Conservation (phyloP, 2,888 invertebrate species). For the Melangyna quadrimaculata region DNA sequence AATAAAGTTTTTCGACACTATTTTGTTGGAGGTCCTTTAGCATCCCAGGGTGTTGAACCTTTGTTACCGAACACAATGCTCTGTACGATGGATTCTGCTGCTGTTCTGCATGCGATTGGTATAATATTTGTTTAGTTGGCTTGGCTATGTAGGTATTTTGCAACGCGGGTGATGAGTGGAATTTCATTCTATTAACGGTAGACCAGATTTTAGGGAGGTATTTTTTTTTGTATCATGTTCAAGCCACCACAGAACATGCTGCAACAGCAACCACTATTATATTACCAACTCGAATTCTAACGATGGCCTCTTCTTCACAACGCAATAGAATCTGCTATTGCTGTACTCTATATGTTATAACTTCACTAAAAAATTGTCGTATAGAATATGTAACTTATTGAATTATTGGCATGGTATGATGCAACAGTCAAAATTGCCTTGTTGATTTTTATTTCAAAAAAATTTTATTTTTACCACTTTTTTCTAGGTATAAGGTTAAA, state of each 20-base stretch:
- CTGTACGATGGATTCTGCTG: neutral
- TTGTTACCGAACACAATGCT: neutral
- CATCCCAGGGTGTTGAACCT: neutral
- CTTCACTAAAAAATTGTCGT: neutral
- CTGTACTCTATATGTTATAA: neutral
- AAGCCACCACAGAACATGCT: neutral
- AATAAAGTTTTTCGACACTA: neutral
- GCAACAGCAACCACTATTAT: neutral
- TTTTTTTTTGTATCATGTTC: neutral
- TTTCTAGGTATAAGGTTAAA: neutral
- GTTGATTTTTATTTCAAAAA: neutral
- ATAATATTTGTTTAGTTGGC: neutral
- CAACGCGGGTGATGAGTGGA: neutral
- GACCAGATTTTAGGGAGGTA: neutral
- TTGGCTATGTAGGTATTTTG: neutral
- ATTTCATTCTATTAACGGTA: neutral
- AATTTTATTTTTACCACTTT: neutral
- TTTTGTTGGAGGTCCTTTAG: neutral
- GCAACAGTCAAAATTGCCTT: neutral
- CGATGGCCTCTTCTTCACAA: neutral
- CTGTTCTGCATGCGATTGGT: neutral
- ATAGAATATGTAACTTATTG: no score
- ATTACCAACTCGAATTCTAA: neutral
- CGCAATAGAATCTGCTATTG: neutral
- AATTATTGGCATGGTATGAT: neutral